Evolutionary conservation across 2,113 vertebrate genomes (phyloP).

Genomic region (Bolborhynchus lineola): DNA sequence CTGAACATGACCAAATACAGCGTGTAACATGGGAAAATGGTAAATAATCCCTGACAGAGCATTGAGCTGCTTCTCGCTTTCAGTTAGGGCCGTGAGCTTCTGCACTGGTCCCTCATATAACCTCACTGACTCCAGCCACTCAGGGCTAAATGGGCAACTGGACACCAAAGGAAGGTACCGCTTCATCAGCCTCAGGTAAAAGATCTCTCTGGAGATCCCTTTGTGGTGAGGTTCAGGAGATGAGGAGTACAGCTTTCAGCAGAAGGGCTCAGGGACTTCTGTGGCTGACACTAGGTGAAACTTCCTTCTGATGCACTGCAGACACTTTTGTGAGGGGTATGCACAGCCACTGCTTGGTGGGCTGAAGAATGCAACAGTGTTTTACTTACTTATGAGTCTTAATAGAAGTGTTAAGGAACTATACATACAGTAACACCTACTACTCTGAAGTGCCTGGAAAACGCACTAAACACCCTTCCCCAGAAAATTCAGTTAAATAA

Average conservation of each 20-base stretch:
- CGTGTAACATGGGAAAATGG: neutral
- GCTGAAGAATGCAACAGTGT: neutral
- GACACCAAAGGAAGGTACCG: neutral
- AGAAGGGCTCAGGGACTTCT: neutral
- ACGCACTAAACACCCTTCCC: neutral
- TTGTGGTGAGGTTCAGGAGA: neutral
- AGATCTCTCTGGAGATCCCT: neutral
- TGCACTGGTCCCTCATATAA: neutral
- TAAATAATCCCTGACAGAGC: constrained; percentile 28
- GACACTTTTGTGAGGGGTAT: neutral
- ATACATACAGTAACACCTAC: neutral
- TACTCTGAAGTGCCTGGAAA: neutral
- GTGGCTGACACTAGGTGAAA: neutral
- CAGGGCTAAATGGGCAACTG: neutral
- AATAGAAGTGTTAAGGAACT: neutral
- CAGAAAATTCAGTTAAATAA: neutral
- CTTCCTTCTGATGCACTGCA: neutral
- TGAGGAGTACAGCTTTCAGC: neutral
- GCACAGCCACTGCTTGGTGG: neutral
- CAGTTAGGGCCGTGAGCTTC: neutral
- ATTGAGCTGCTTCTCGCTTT: neutral
- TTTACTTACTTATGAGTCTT: neutral
- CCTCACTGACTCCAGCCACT: neutral
- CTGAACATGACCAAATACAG: constrained; percentile 50
- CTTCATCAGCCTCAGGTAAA: neutral